Conservation (phyloP, 2,113 vertebrate genomes). For the Aphyosemion australe region DNA sequence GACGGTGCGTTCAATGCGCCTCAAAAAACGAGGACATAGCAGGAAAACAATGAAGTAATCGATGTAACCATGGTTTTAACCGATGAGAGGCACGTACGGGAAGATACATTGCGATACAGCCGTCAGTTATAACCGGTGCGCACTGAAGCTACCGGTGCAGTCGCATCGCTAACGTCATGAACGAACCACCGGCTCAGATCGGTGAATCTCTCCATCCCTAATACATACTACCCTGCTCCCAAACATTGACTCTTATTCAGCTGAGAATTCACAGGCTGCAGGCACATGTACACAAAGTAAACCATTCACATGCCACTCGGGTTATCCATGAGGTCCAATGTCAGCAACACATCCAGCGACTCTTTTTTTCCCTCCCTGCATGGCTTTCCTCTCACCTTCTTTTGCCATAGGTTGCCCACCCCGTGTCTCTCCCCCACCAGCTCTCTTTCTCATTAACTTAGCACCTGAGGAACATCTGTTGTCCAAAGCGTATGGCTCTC, state of each 20-base stretch:
- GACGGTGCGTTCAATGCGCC: too few relatives aligned
- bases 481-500: conserved; percentile 45
- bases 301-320: conserved; percentile 30
- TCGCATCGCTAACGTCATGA: too few relatives aligned
- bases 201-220: too few relatives aligned
- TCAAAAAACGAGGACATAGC: too few relatives aligned
- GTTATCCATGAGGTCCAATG: conserved; percentile 42
- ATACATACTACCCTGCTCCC: conserved; percentile 14
- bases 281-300: conserved; percentile 16
- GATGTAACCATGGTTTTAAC: too few relatives aligned
- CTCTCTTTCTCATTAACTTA: conserved; percentile 38
- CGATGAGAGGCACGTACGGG: too few relatives aligned
- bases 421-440: conserved; percentile 13
- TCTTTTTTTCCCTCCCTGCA: conserved; percentile 18
- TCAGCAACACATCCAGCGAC: conserved; percentile 48
- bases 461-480: conserved; percentile 47
- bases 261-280: conserved; percentile 19
- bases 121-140: too few relatives aligned
- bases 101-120: too few relatives aligned
- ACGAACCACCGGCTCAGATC: too few relatives aligned
- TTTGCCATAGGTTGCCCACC: conserved; percentile 23
- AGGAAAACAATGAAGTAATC: too few relatives aligned
- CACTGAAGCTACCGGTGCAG: too few relatives aligned
- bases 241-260: conserved; percentile 23
- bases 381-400: conserved; percentile 37